These are phyloP conservation scores for Atrina japonica DNA, from an alignment of 2,888 invertebrate species.

Conservation along the genomic window DNA sequence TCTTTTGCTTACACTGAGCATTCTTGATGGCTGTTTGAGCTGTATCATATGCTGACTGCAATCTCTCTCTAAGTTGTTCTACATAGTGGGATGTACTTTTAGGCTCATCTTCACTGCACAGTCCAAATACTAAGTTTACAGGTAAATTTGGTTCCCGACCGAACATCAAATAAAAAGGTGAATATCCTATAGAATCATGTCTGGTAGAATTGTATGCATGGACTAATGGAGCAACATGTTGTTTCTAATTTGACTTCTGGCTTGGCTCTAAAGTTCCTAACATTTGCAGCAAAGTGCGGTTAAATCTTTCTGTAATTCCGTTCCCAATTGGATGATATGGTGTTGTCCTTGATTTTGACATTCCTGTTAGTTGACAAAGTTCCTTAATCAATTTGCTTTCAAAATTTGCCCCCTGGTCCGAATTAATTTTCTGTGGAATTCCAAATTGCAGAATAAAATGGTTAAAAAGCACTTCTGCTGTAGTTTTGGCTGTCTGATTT, in stretches of 20 bases:
- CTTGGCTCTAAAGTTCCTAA: constrained; percentile 37
- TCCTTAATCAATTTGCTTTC: constrained; percentile 38
- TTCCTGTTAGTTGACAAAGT: constrained; percentile 26
- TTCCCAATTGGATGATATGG: constrained; percentile 46
- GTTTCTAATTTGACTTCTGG: constrained; percentile 38
- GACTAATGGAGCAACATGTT: constrained; percentile 28
- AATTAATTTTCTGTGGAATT: no score
- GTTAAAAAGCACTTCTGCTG: no score
- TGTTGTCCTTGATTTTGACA: constrained; percentile 36
- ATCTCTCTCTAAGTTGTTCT: constrained; percentile 21
- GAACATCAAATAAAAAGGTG: constrained; percentile 32
- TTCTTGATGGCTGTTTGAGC: background rate
- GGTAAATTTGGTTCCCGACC: constrained; percentile 31
- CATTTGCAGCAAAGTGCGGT: constrained; percentile 38
- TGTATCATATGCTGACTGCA: no score
- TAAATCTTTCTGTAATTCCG: constrained; percentile 40
- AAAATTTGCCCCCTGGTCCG: constrained; percentile 47
- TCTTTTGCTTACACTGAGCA: constrained; percentile 29
- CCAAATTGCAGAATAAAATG: no score
- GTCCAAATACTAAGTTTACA: constrained; percentile 35
- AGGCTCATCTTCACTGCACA: background rate
- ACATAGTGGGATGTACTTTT: no score
- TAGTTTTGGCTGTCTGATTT: no score
- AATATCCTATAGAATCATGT: constrained; percentile 39
- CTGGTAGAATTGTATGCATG: constrained; percentile 35